Evolutionary conservation across 1,140 invertebrate species (phyloP), one percentile per base, ranked within the genome.

Genomic region (Gryon sp.): DNA sequence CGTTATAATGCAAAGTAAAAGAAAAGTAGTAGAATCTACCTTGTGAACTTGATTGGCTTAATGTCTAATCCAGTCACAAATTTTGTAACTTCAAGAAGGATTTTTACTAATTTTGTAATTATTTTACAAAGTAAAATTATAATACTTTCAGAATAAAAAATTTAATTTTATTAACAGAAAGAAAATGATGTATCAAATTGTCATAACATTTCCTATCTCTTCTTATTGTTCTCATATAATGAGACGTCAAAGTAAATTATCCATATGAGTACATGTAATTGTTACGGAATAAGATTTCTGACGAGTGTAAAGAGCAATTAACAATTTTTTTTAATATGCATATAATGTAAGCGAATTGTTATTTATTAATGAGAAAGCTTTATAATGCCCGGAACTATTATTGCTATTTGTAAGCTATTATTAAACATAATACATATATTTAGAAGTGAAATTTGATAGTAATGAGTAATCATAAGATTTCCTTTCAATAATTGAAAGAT

Each of bases 351-450:
- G 22, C 0, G 2, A 43, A 43, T 32, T 43, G 46, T 70, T 70
- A 60, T 52, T 70, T 70, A 70, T 70, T 60, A 70, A 70, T 53
- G 55, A 53, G 66, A 70, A 70, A 70, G 55, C 46, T 52, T 70
- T 53, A 32, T 26, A 43, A 22, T 57, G 26, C 26, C 9, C 3
- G 6, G 6, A 69, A 26, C 15, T 11, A 36, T 36, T 59, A 52
- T 70, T 41, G 36, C 52, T 28, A 15, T 53, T 40, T 43, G 36
- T 14, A n/a, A 15, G 11, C 12, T 60, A 60, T 52, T 70, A 70
- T 70, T 70, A 43, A 59, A 30, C 38, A 19, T 43, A 24, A 59
- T 52, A 19, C 36, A 43, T 26, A 19, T 36, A 43, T 52, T 59
- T 57, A 41, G 43, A 57, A 59, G 65, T 43, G 65, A 60, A 69